These are phyloP conservation scores for Acanthococcus lagerstroemiae DNA, from an alignment of 2,888 invertebrate genomes.

Conservation along the genomic window DNA sequence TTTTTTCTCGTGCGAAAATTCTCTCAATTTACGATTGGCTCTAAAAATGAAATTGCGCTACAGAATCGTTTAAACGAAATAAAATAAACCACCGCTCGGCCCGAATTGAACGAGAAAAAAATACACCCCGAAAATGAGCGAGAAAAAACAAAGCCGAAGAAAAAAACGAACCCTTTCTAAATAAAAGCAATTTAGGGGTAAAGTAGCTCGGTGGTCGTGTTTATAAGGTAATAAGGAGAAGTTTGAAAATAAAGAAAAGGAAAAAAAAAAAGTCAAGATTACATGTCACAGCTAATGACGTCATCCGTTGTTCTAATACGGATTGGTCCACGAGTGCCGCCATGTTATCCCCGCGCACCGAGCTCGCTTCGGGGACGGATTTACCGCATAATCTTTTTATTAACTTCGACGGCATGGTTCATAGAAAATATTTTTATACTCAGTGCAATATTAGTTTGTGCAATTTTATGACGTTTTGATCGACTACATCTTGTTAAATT, in stretches of 20 bases:
- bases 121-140: neutral
- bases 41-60: no score
- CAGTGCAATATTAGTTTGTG: conserved; percentile 31
- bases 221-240: conserved; percentile 13
- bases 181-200: neutral
- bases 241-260: neutral
- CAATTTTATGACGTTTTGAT: conserved; percentile 31
- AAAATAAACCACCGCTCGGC: no score
- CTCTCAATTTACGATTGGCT: no score
- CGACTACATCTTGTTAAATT: conserved; percentile 23
- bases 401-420: conserved; percentile 26
- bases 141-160: neutral
- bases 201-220: conserved; percentile 16
- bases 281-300: conserved; percentile 27
- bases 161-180: neutral
- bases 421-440: conserved; percentile 31
- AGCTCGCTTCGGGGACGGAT: conserved; percentile 21
- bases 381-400: conserved; percentile 30
- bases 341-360: conserved; percentile 18
- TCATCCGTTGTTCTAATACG: conserved; percentile 27
- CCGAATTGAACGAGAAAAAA: neutral
- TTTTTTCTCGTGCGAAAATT: no score
- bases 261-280: conserved; percentile 19
- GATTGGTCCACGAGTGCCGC: conserved; percentile 29
- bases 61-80: no score